phyloP scores from a whole-genome alignment of 2,113 vertebrate species.

The Nicator chloris region DNA sequence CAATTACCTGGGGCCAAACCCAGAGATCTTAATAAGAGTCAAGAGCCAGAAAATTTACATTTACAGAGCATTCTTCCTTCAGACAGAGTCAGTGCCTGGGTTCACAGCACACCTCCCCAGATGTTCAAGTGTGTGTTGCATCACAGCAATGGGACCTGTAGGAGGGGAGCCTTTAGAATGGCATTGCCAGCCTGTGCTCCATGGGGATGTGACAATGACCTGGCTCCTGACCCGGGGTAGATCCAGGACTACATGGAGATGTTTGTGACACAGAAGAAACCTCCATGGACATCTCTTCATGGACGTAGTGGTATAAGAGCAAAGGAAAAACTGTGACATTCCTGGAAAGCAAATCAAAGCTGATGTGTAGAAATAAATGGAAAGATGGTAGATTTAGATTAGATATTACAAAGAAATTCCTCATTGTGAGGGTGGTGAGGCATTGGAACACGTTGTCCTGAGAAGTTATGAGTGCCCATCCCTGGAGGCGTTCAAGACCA shows the following conservation, averaged over 20 bases:
- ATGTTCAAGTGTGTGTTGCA: background rate
- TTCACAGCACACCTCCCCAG: background rate
- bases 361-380: background rate
- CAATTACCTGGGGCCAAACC: background rate
- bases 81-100: background rate
- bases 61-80: background rate
- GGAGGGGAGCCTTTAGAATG: background rate
- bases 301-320: background rate
- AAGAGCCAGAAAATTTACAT: background rate
- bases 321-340: background rate
- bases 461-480: background rate
- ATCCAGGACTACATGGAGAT: background rate
- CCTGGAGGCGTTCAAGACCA: background rate
- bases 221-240: background rate
- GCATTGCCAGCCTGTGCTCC: background rate
- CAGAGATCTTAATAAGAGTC: background rate
- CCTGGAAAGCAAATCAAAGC: background rate
- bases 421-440: background rate
- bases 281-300: background rate
- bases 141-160: background rate
- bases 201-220: fast-evolving
- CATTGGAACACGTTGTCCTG: background rate
- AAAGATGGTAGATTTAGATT: background rate
- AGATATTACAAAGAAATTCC: background rate
- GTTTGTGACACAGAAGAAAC: background rate